Evolutionary conservation across 2,113 vertebrate species (phyloP), one percentile per base, ranked within the genome.

Genomic region (Rattus rattus): DNA sequence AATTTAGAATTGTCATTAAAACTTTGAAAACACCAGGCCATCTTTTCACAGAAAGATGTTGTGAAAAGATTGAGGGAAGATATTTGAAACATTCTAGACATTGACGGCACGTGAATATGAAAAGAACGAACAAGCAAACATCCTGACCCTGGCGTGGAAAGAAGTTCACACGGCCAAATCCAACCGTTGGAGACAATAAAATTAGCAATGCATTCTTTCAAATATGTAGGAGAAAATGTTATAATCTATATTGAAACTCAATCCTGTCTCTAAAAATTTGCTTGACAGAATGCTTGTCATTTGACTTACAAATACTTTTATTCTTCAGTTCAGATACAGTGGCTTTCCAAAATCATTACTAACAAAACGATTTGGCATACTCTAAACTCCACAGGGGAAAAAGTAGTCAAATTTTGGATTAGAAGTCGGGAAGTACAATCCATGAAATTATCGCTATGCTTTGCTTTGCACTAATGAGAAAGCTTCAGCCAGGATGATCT

Each of bases 141-240:
- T 7, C 8, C 80, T 16, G 77, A 56, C 2, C 43, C 2, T 84
- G 47, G 59, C 5, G 24, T 10, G 13, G 30, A 16, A 73, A 91
- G 81, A 94, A 90, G 56, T 39, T 24, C 85, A 1, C 36, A 63
- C 88, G 24, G 39, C 1, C 1, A 59, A 33, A 96, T 30, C 1
- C 6, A 92, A 96, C 9, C 39, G 59, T 54, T 79, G 70, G 59
- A 88, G 94, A 86, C 13, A 96, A 93, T 16, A 87, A 56, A 43
- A 75, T 90, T 11, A 70, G 12, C 8, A 84, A 19, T 73, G 2
- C 1, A 13, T n/a, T 92, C 65, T 59, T 93, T n/a, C 7, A 93
- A 91, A 90, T 33, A 36, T 5, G 10, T 2, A 83, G 3, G 3
- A 20, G 13, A 47, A 67, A 92, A 49, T 73, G 83, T 30, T 33